Evolutionary conservation across 2,888 invertebrate genomes (phyloP), one percentile per base, ranked within the genome.

Genomic region (Boloria euphrosyne): DNA sequence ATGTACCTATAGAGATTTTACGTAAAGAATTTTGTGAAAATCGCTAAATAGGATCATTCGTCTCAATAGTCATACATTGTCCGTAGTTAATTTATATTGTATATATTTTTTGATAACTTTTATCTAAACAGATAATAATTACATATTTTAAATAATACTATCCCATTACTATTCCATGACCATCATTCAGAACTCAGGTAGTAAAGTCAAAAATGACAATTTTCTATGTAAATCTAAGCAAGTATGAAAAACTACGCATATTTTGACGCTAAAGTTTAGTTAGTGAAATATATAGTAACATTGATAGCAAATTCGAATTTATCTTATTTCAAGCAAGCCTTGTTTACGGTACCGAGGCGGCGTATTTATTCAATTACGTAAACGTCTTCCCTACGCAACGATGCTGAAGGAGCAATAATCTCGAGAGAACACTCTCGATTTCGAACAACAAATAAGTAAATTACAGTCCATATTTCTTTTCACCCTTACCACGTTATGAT

Each of bases 401-500:
- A 50, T 50, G 59, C 49, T 59, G 62, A 49, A 61, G 46, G 49
- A 53, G 44, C 46, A 46, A 47, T 49, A 66, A 69, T 62, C 69
- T 66, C 57, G 22, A 44, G 66, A 62, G 64, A 65, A 51, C 65
- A 62, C 62, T 68, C 67, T 68, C 65, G 50, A 62, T 67, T 65
- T 62, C 67, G 38, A 65, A 50, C 62, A 53, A 64, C 69, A 66
- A 70, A 65, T 67, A 67, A 69, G 67, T 59, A 67, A 65, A 67
- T 65, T 65, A 62, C 68, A 54, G 50, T 55, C 62, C 67, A 65
- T 60, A 70, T 70, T 66, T 68, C 58, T 49, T 47, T 62, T 46
- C 53, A 50, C 49, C 49, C 59, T 59, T 47, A 59, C 49, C 16
- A 57, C 49, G 59, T 59, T 49, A 50, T 59, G 49, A 47, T 49